Conservation (phyloP, 2,797 vertebrate species). For the Microcaecilia unicolor region DNA sequence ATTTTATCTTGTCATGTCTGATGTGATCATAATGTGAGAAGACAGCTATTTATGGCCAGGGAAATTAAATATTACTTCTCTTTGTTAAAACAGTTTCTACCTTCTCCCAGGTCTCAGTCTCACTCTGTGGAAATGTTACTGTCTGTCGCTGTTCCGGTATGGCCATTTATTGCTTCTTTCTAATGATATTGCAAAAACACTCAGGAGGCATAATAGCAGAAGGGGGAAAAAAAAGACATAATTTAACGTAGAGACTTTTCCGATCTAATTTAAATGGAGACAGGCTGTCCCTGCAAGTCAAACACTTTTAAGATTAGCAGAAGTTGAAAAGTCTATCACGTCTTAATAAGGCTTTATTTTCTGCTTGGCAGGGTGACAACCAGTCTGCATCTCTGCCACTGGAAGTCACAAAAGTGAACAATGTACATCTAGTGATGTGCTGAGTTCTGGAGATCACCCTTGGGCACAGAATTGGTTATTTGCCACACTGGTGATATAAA, state of each 20-base stretch:
- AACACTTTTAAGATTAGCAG: slow-evolving; percentile 35
- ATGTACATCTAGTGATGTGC: too few species aligned
- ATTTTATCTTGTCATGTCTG: slow-evolving; percentile 50
- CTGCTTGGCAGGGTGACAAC: too few species aligned
- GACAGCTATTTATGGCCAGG: slow-evolving; percentile 58
- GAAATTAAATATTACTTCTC: slow-evolving; percentile 65
- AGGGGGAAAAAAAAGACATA: slow-evolving; percentile 36
- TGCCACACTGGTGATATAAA: too few species aligned
- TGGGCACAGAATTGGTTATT: too few species aligned
- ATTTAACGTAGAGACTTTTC: slow-evolving; percentile 46
- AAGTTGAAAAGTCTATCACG: too few species aligned
- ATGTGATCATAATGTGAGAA: slow-evolving; percentile 48
- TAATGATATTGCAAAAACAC: slow-evolving; percentile 35
- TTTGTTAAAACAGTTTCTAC: slow-evolving; percentile 46
- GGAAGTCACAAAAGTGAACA: too few species aligned
- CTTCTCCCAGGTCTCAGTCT: slow-evolving; percentile 45
- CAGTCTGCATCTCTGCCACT: too few species aligned
- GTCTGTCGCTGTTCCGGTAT: slow-evolving; percentile 52
- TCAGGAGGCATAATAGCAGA: slow-evolving; percentile 35
- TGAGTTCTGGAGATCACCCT: too few species aligned
- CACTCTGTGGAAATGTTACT: slow-evolving; percentile 55
- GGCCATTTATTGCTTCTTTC: slow-evolving; percentile 38
- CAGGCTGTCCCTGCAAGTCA: slow-evolving; percentile 48
- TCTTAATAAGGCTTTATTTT: too few species aligned
- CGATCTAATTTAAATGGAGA: slow-evolving; percentile 55